Base-by-base conservation (phyloP, 2,113 vertebrate genomes). In the Apus apus region DNA sequence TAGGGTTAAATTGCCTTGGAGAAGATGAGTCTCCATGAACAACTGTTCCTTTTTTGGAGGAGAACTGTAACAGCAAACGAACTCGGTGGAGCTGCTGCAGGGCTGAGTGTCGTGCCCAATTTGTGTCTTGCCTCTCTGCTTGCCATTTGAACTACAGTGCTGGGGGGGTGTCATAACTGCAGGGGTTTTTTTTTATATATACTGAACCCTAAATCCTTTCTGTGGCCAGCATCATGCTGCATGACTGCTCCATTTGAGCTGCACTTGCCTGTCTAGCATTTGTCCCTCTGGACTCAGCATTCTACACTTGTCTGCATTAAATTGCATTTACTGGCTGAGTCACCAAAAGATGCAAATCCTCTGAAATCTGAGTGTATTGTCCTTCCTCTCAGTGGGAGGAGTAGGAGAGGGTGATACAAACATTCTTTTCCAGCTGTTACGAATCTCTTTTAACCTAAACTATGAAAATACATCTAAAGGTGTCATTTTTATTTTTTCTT, bases 271-370 rank as follows among this genome's bases (percentile, higher is more conserved):
- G 0, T 61, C 51, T 65, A 38, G 16, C 26, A 0, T 64, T 84
- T 32, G 89, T 92, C 92, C 89, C 89, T 58, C 73, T 46, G 83
- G 68, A 76, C 86, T 87, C 57, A 57, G 57, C 43, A 53, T 92
- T 95, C 90, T 71, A 72, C 64, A 94, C 67, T 76, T 80, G 73
- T 50, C 94, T 90, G 94, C 78, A 50, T 84, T 87, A 77, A 87
- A 82, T 36, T 68, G 78, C 83, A 56, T 81, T 95, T 90, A 13
- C 83, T 94, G 91, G 18, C 87, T 85, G 89, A 94, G 84, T 79
- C 93, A 57, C 93, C 84, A 26, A 85, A 94, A 88, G 91, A 94
- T 94, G 84, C 87, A 89, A 87, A 95, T 94, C 89, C 87, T 62
- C 62, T 34, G 60, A 23, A 79, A 91, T 89, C 66, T 0, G 15